These are phyloP conservation scores for Epirrhoe alternata DNA, from an alignment of 2,888 invertebrate genomes.

Conservation along the genomic window DNA sequence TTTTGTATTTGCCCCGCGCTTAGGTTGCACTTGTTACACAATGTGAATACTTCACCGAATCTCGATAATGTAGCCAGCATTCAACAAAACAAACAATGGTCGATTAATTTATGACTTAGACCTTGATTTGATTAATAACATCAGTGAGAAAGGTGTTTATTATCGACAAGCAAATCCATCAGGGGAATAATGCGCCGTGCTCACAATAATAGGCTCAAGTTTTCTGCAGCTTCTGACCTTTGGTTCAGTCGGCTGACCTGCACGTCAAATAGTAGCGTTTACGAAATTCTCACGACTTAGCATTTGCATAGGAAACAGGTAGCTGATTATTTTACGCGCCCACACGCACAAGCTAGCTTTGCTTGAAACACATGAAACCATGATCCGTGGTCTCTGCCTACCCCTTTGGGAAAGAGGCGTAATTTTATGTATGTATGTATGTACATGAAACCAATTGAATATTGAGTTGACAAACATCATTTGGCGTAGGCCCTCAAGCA, in stretches of 20 bases:
- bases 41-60: neutral
- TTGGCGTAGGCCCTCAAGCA: neutral
- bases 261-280: constrained; percentile 34
- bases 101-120: neutral
- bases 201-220: constrained; percentile 14
- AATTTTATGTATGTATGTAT: too few relatives aligned
- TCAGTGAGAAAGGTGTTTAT: neutral
- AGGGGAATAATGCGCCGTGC: neutral
- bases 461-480: neutral
- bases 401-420: too few relatives aligned
- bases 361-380: too few relatives aligned
- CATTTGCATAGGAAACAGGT: constrained; percentile 12
- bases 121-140: neutral
- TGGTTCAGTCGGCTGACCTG: constrained; percentile 19
- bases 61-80: neutral
- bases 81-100: neutral
- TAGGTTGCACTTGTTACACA: too few relatives aligned
- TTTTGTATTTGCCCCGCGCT: too few relatives aligned
- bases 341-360: too few relatives aligned
- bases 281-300: constrained; percentile 32
- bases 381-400: too few relatives aligned
- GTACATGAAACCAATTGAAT: neutral
- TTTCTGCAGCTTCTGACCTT: constrained; percentile 26
- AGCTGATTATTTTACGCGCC: neutral
- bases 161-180: neutral